Percentiles rank a stretch among this genome's conserved stretches.
These are phyloP conservation scores for Sinohyriopsis cumingii DNA, from an alignment of 2,888 invertebrate genomes.

Conservation along the genomic window DNA sequence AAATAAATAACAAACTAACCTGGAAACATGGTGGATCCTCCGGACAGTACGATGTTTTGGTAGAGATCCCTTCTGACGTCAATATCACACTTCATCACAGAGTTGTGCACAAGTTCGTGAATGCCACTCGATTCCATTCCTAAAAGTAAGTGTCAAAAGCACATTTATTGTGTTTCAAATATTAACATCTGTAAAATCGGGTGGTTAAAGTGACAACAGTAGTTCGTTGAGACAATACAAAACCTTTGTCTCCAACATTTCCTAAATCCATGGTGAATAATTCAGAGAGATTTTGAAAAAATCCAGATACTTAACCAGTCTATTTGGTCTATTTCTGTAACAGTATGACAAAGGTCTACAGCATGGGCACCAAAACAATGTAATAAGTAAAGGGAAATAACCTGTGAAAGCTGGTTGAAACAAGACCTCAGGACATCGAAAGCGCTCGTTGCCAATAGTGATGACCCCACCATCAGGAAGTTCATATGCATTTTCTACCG, in stretches of 20 bases:
- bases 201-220: too few relatives aligned
- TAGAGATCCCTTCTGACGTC: constrained; percentile 65
- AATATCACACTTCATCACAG: constrained; percentile 64
- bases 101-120: constrained; percentile 64
- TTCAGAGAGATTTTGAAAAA: too few relatives aligned
- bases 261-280: too few relatives aligned
- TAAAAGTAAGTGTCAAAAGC: constrained; percentile 18
- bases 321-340: too few relatives aligned
- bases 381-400: too few relatives aligned
- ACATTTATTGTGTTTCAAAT: too few relatives aligned
- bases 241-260: too few relatives aligned
- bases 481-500: constrained; percentile 65
- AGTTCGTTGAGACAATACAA: too few relatives aligned
- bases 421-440: constrained; percentile 62
- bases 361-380: too few relatives aligned
- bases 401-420: constrained; percentile 69
- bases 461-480: constrained; percentile 68
- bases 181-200: too few relatives aligned
- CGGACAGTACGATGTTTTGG: constrained; percentile 81
- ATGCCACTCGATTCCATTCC: constrained; percentile 59
- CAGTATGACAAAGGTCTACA: too few relatives aligned
- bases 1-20: constrained; percentile 77
- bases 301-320: too few relatives aligned
- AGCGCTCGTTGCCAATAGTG: constrained; percentile 68
- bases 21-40: constrained; percentile 96